A percentile compares a stretch with the other conserved stretches of the same genome.
Evolutionary conservation across 35 echinoderm and acorn worm genomes (phyloP).

Genomic region (Eucidaris tribuloides): DNA sequence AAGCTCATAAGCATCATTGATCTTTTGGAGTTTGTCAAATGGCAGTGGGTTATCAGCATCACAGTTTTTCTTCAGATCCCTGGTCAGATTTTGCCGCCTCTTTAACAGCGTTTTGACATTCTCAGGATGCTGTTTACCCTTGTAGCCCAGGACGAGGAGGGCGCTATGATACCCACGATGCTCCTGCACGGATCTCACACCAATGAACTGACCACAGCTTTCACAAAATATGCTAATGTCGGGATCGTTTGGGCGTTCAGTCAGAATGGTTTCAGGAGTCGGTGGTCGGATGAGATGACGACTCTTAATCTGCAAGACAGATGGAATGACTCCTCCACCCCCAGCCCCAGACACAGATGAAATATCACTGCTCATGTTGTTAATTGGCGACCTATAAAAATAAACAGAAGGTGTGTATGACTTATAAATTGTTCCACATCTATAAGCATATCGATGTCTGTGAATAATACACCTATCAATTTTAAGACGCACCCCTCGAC

Average conservation of each 20-base stretch:
- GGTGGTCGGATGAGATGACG: conserved; percentile 34
- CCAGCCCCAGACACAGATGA: conserved; percentile 62
- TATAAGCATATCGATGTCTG: no score
- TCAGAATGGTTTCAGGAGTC: conserved; percentile 43
- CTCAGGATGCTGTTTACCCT: conserved; percentile 36
- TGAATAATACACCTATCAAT: no score
- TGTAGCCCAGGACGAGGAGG: conserved; percentile 55
- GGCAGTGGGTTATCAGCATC: conserved; percentile 7
- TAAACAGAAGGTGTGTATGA: no score
- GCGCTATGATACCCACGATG: conserved; percentile 81
- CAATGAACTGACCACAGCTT: conserved; percentile 58
- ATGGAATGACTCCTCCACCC: conserved; percentile 5
- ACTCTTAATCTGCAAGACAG: conserved; percentile 29
- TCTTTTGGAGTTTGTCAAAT: conserved; percentile 42
- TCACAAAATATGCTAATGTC: conserved; percentile 85
- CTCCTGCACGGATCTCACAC: conserved; percentile 48
- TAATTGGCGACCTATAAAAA: background rate
- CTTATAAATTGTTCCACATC: no score
- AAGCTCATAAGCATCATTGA: conserved; percentile 84
- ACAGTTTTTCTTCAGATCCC: conserved; percentile 42
- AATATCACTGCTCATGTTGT: conserved; percentile 85
- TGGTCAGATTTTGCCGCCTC: conserved; percentile 46
- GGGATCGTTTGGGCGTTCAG: conserved; percentile 41
- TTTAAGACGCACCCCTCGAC: no score
- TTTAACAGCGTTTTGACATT: conserved; percentile 52